Conservation (phyloP, 2,797 vertebrate genomes). For the Calcarius lapponicus region DNA sequence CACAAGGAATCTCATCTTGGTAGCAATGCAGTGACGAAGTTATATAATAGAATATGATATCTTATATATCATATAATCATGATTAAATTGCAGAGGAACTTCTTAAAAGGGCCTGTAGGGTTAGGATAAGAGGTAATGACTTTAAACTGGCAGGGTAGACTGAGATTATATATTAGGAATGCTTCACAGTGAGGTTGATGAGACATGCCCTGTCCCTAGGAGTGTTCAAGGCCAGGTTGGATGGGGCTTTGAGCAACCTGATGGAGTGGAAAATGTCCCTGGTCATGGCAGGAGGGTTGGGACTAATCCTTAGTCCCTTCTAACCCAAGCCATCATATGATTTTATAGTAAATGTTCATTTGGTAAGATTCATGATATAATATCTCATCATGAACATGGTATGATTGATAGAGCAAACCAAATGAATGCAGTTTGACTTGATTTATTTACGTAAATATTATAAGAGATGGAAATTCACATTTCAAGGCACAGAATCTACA, state of each 20-base stretch:
- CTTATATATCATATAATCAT: too few relatives aligned
- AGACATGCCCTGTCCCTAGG: fast-evolving
- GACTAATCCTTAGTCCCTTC: neutral
- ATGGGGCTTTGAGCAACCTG: neutral
- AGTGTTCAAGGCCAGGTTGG: neutral
- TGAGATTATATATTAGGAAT: neutral
- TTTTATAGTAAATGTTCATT: neutral
- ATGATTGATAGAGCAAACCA: neutral
- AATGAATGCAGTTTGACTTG: neutral
- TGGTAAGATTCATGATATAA: neutral
- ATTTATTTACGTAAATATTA: neutral
- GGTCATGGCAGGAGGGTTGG: neutral
- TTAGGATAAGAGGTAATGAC: neutral
- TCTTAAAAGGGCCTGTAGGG: neutral
- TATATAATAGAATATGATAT: neutral
- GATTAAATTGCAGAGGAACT: neutral
- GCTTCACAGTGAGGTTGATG: neutral
- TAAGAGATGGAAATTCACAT: neutral
- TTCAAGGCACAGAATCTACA: neutral
- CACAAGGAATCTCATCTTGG: neutral
- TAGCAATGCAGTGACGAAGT: neutral
- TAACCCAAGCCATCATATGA: neutral
- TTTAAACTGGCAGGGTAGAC: neutral
- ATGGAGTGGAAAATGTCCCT: neutral
- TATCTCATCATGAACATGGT: neutral